A percentile compares a stretch with the other conserved stretches of the same genome.
phyloP scores from a whole-genome alignment of 2,113 vertebrate genomes.

The Lanius collurio region DNA sequence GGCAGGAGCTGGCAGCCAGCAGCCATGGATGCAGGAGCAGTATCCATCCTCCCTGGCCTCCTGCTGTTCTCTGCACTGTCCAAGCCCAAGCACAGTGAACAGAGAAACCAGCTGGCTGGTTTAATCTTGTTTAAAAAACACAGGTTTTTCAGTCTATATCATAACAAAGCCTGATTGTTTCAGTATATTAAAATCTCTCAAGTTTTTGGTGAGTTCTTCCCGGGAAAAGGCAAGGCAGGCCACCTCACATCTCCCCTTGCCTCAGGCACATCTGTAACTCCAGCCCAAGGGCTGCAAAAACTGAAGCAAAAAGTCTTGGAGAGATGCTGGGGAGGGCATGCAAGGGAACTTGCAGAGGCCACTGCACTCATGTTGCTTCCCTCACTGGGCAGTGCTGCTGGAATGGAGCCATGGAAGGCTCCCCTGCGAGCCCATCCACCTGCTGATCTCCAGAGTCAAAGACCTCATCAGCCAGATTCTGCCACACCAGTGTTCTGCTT shows the following conservation, averaged over 20 bases:
- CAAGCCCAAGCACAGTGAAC: background rate
- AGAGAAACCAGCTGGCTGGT: background rate
- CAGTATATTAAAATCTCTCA: background rate
- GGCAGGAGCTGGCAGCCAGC: background rate
- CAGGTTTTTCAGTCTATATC: background rate
- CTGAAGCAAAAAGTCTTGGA: background rate
- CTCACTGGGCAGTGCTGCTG: background rate
- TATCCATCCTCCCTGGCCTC: background rate
- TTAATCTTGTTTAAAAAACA: background rate
- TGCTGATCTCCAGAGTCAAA: background rate
- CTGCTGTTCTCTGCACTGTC: no score
- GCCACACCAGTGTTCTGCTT: background rate
- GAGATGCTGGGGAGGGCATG: background rate
- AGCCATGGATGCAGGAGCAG: background rate
- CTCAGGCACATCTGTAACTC: rapidly evolving
- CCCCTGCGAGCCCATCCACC: rapidly evolving
- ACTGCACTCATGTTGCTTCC: rapidly evolving
- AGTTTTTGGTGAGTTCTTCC: background rate
- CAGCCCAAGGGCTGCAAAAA: background rate
- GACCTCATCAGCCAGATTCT: background rate
- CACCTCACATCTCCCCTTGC: background rate
- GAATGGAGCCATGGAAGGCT: rapidly evolving
- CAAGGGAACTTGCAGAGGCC: background rate
- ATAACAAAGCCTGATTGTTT: background rate
- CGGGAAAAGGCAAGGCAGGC: background rate